Conservation (phyloP, 1,140 invertebrate species). For the Drosophila arizonae region DNA sequence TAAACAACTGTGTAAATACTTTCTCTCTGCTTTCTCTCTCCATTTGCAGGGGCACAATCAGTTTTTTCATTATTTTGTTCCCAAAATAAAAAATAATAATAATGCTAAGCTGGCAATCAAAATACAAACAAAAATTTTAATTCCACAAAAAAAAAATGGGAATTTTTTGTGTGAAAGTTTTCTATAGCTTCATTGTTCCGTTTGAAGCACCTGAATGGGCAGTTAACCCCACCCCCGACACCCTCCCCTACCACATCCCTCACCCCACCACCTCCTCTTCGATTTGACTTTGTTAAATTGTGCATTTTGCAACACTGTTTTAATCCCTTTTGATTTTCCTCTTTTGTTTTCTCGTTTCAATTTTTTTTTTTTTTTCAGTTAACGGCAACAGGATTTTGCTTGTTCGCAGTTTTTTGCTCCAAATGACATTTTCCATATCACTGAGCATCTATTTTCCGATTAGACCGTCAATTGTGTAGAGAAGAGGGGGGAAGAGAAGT, state of each 20-base stretch:
- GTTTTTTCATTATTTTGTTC: constrained; percentile 39
- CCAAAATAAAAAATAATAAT: constrained; percentile 38
- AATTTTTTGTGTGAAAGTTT: not conserved
- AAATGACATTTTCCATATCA: constrained; percentile 64
- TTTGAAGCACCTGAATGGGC: constrained; percentile 58
- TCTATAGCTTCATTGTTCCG: constrained; percentile 21
- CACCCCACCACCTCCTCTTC: not conserved
- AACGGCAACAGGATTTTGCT: constrained; percentile 31
- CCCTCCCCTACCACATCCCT: constrained; percentile 8
- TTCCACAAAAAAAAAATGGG: constrained; percentile 1
- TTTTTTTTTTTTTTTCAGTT: constrained; percentile 18
- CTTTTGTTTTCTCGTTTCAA: not conserved
- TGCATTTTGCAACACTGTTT: constrained; percentile 61
- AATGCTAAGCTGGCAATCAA: constrained; percentile 69
- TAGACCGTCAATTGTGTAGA: constrained; percentile 10
- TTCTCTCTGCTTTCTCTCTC: not conserved
- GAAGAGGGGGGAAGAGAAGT: too few species aligned
- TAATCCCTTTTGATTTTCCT: constrained; percentile 13
- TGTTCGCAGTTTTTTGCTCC: constrained; percentile 41
- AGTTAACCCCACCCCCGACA: constrained; percentile 11
- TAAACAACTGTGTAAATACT: constrained; percentile 75
- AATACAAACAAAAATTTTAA: constrained; percentile 53
- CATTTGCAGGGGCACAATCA: constrained; percentile 31
- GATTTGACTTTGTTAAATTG: constrained; percentile 38
- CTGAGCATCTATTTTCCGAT: constrained; percentile 27